phyloP scores from a whole-genome alignment of 2,113 vertebrate species.

The Picathartes gymnocephalus region DNA sequence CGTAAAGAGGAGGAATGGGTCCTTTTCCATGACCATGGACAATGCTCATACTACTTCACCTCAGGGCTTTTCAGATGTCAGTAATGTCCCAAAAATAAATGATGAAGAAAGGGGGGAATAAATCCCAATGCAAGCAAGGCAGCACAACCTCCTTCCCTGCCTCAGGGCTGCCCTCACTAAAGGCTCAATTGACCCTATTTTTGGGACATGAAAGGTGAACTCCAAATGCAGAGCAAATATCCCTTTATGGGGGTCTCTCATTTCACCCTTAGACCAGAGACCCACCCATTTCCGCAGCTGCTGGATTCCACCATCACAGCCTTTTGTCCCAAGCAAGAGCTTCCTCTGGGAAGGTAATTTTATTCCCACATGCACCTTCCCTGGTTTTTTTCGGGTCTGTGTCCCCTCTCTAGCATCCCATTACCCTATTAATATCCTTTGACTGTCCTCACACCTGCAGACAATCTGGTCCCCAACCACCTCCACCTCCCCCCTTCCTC shows the following conservation, averaged over 20 bases:
- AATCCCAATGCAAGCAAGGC: not conserved
- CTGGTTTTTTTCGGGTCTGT: not conserved
- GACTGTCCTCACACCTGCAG: slow-evolving; percentile 50
- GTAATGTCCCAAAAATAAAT: not conserved
- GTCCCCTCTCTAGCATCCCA: not conserved
- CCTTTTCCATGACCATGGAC: not conserved
- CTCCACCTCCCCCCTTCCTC: slow-evolving; percentile 46
- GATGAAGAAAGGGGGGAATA: not conserved
- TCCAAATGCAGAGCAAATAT: not conserved
- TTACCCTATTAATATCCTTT: slow-evolving; percentile 31
- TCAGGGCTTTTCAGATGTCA: not conserved
- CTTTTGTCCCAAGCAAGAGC: not conserved
- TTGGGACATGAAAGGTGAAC: not conserved
- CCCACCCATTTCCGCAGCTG: not conserved
- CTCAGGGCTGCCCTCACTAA: not conserved
- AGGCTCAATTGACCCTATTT: not conserved
- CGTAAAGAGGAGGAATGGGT: fast-evolving
- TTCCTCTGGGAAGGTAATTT: not conserved
- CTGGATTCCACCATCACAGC: not conserved
- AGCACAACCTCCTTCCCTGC: not conserved
- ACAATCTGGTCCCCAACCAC: slow-evolving; percentile 58
- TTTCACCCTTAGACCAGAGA: not conserved
- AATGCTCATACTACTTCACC: fast-evolving
- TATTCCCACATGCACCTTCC: not conserved
- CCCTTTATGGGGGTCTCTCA: not conserved